Evolutionary conservation across 2,888 invertebrate species (phyloP), one percentile per base, ranked within the genome.

Genomic region (Thalpophila matura): DNA sequence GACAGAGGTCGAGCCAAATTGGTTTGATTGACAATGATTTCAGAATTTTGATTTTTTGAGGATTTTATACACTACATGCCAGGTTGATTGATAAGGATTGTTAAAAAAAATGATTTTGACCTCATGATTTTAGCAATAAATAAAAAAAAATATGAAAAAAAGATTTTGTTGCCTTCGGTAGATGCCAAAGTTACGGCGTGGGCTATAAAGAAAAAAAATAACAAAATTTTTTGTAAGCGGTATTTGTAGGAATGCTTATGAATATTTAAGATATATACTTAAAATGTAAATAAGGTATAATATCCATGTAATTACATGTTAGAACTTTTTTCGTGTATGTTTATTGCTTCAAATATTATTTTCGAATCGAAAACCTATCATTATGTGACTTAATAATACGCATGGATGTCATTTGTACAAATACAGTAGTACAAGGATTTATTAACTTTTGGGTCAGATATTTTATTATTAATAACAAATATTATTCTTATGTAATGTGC

Each of bases 21-120:
- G 63, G 74, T 46, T 37, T 24, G 26, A 18, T 59, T 57, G 42
- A 53, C 40, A 66, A 33, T 61, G 35, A 64, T 61, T 61, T 24
- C 31, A 26, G n/a, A 49, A 60, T 58, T 60, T 40, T 46, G 7
- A 51, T 38, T 43, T 40, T 9, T 16, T n/a, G 55, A 47, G 16
- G 31, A 7, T 38, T 47, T 29, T 2, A 7, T 18, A 40, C 10
- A 29, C 1, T 18, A 0, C 4, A 26, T 20, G 7, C 9, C n/a
- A 7, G 46, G n/a, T 14, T 12, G 14, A 20, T 20, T 43, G 1
- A 12, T 24, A 24, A 46, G 6, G 10, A 6, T 14, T 12, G 4
- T 24, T n/a, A 22, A 18, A 1, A 20, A 20, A n/a, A 24, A 27
- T 40, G 3, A 18, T 14, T 54, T 27, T 9, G 2, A 14, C n/a